These are phyloP conservation scores for Remorina albescens DNA, from an alignment of 2,797 vertebrate species.

Conservation along the genomic window DNA sequence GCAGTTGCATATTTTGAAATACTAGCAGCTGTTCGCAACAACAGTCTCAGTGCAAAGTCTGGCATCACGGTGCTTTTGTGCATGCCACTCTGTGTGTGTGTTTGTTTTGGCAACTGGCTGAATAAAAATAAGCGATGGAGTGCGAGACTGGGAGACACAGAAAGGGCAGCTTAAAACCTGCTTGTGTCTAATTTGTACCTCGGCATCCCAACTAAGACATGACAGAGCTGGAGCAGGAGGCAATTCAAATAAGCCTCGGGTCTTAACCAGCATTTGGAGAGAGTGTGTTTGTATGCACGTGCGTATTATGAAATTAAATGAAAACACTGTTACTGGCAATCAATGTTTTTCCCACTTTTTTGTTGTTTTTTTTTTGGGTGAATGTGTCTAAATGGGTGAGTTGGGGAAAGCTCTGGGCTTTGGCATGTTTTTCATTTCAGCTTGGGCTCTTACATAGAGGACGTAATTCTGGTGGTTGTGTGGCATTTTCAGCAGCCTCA, in stretches of 20 bases:
- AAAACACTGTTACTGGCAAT: conserved; percentile 29
- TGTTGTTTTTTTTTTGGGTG: conserved; percentile 1
- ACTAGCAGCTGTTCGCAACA: conserved; percentile 17
- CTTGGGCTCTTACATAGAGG: not conserved
- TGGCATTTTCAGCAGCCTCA: conserved; percentile 3
- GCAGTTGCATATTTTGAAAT: conserved; percentile 2
- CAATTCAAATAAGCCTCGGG: conserved; percentile 46
- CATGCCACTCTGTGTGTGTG: not conserved
- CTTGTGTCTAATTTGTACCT: conserved; percentile 54
- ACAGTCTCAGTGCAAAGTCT: conserved; percentile 2
- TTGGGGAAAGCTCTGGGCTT: conserved; percentile 10
- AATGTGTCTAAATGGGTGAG: conserved; percentile 10
- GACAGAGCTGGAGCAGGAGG: conserved; percentile 40
- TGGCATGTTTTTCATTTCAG: conserved; percentile 13
- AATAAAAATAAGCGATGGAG: conserved; percentile 24
- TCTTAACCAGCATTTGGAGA: conserved; percentile 19
- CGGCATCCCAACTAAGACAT: conserved; percentile 42
- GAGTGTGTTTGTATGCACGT: no score
- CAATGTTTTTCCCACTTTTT: not conserved
- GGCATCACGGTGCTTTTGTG: not conserved
- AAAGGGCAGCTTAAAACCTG: conserved; percentile 40
- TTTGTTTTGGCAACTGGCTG: not conserved
- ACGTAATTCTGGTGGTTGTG: not conserved
- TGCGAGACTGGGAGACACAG: not conserved
- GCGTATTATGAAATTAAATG: conserved; percentile 11